Evolutionary conservation across 2,888 invertebrate genomes (phyloP), one percentile per base, ranked within the genome.

Genomic region (Mesoligia furuncula): DNA sequence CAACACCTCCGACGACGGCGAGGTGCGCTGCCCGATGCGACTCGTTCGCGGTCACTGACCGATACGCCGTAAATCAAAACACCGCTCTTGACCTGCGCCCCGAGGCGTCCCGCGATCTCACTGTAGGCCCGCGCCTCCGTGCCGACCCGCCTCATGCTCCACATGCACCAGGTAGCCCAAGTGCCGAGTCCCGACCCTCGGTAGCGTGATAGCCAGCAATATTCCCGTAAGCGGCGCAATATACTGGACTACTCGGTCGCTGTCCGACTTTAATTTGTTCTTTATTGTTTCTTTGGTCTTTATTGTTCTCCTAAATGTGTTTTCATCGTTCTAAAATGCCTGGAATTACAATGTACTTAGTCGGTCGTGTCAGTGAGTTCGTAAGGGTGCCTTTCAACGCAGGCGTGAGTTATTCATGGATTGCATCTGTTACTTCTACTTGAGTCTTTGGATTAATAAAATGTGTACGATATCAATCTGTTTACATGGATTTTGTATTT

Each of bases 281-380:
- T 93, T 94, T 95, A 95, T 95, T 94, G 94, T 95, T 95, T 89
- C 11, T 95, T 93, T 92, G 92, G 95, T 96, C 95, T 95, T 95
- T 94, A 95, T 95, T 94, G 95, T 95, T 95, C 94, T 92, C 91
- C 90, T 92, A 91, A 93, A 93, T 94, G 96, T 96, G 96, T 91
- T 93, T 91, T 91, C 88, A 90, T 91, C 89, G 90, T 89, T 92
- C 89, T 92, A 89, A 91, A 92, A 93, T 91, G 91, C 90, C 90
- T 90, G 90, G 89, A 92, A 92, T 93, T 89, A 91, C 84, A 73
- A 90, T 80, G 80, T 84, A 78, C 78, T 82, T 80, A 83, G 80
- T 84, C 85, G 80, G 81, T 75, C 83, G 86, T 89, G 90, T 89
- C 85, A 83, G 89, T 90, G 90, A 89, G 86, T 90, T 90, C 83